A percentile compares a stretch with the other conserved stretches of the same genome.
phyloP scores from a whole-genome alignment of 2,888 invertebrate species.

The Dromius quadrimaculatus region DNA sequence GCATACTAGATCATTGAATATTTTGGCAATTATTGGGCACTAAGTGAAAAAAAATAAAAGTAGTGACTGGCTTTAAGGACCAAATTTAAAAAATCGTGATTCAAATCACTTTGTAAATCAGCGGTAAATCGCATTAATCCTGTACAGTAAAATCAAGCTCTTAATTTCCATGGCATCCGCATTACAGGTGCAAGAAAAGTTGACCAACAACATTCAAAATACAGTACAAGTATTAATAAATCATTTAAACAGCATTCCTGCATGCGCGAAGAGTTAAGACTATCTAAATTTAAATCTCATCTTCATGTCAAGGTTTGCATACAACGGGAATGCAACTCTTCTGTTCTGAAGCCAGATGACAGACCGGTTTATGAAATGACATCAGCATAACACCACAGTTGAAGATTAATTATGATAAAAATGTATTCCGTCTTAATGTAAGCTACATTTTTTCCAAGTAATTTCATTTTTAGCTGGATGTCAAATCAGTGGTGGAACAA shows the following conservation, averaged over 20 bases:
- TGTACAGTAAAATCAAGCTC: not conserved
- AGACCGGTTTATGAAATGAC: not conserved
- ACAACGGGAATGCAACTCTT: not conserved
- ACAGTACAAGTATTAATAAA: not conserved
- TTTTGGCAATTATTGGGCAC: too few relatives aligned
- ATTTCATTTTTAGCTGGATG: too few relatives aligned
- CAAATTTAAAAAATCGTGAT: too few relatives aligned
- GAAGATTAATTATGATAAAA: too few relatives aligned
- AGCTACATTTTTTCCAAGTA: too few relatives aligned
- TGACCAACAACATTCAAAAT: not conserved
- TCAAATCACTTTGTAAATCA: not conserved
- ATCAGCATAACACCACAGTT: too few relatives aligned
- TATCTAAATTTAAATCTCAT: not conserved
- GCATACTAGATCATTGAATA: too few relatives aligned
- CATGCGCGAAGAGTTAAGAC: not conserved
- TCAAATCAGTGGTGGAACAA: too few relatives aligned
- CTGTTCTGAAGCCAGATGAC: not conserved
- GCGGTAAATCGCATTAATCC: not conserved
- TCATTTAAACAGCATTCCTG: not conserved
- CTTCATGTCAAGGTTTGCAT: constrained; percentile 10
- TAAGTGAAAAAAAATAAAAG: too few relatives aligned
- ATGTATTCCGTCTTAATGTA: too few relatives aligned
- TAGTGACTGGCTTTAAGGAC: too few relatives aligned
- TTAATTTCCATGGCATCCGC: not conserved
- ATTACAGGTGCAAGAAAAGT: constrained; percentile 1